Base-by-base conservation (phyloP, 2,888 invertebrate genomes). In the Acleris emargana region DNA sequence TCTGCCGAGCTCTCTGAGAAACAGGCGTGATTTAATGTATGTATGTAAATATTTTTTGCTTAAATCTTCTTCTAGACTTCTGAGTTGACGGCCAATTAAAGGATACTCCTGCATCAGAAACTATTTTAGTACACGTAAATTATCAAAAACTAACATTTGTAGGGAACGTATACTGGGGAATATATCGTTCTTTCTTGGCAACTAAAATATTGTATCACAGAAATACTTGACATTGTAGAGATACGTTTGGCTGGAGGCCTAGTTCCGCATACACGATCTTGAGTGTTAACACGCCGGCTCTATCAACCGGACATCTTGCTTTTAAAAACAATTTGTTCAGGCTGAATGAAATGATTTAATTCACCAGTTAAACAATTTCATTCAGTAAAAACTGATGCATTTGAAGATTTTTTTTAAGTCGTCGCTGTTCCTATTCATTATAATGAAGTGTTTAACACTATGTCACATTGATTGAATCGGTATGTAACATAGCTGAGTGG, bases 211-310 rank as follows among this genome's bases (percentile, higher is more conserved):
- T 63, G 70, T 80, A 77, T 84, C 78, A 80, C 79, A 71, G 72
- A 86, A 87, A 87, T 87, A 86, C 82, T 79, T 87, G 87, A 87
- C 88, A 87, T 87, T 88, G 87, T 80, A 73, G 71, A 76, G 71
- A 76, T 79, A 80, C 78, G 76, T 80, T 83, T 85, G 83, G 83
- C 82, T 76, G 70, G 76, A 72, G 70, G 71, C 73, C 62, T 70
- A 80, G 81, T 88, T 89, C 87, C 88, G 84, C 79, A 75, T 74
- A 77, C 76, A 71, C 66, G 62, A 67, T 71, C 70, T 76, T 72
- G 67, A 69, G 67, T 62, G 67, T 61, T 54, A 51, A 60, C 50
- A 55, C 55, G 17, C 22, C 45, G 32, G 59, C 32, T 32, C 54
- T 59, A 60, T 50, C 42, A 7, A 45, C 20, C 54, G 59, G 59